These are phyloP conservation scores for Meleagris gallopavo DNA, from an alignment of 2,113 vertebrate species.

Conservation along the genomic window DNA sequence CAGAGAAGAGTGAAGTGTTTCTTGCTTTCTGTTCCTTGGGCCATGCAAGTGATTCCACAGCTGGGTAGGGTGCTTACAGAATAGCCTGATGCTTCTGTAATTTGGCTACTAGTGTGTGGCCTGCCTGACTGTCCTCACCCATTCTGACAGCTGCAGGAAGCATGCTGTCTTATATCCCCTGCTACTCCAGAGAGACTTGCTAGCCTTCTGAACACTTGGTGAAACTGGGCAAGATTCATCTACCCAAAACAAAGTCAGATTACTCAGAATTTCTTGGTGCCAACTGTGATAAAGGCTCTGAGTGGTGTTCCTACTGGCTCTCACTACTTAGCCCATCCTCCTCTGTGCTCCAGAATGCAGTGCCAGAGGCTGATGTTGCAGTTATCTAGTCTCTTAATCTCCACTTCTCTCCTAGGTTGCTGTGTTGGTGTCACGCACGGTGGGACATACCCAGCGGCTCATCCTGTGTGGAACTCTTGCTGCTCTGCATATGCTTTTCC, in stretches of 20 bases:
- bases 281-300: neutral
- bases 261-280: neutral
- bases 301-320: neutral
- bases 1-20: neutral
- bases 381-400: neutral
- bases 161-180: neutral
- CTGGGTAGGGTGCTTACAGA: neutral
- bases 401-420: slow-evolving; percentile 82
- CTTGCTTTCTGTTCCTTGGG: neutral
- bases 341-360: neutral
- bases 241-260: neutral
- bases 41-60: neutral
- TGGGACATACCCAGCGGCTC: slow-evolving; percentile 93
- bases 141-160: neutral
- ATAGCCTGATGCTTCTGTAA: neutral
- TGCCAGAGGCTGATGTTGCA: neutral
- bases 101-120: neutral
- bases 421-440: slow-evolving; percentile 91
- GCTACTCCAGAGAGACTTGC: neutral
- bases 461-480: slow-evolving; percentile 90
- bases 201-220: neutral
- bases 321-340: neutral
- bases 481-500: slow-evolving; percentile 94
- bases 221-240: neutral
- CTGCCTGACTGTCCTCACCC: neutral